A percentile compares a stretch with the other conserved stretches of the same genome.
These are phyloP conservation scores for Drosophila conformis DNA, from an alignment of 2,888 invertebrate genomes.

Conservation along the genomic window DNA sequence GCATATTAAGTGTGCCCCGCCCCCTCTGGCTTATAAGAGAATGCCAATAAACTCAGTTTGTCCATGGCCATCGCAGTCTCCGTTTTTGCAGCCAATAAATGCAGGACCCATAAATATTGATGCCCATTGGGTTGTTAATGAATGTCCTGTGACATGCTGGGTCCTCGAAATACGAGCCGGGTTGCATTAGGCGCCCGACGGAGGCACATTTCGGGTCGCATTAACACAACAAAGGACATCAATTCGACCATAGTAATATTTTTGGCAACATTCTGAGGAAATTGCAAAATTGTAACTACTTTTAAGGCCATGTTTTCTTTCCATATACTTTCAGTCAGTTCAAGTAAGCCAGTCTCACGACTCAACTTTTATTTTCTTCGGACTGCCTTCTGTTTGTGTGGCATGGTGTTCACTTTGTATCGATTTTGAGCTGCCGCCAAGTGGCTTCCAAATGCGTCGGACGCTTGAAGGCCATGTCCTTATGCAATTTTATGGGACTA, in stretches of 20 bases:
- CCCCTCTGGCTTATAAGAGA: slow-evolving; percentile 34
- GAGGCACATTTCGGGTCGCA: neutral
- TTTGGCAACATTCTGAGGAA: neutral
- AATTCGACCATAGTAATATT: slow-evolving; percentile 15
- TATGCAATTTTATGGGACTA: slow-evolving; percentile 9
- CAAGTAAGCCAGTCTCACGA: neutral
- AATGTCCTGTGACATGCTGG: slow-evolving; percentile 19
- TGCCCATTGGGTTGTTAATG: slow-evolving; percentile 49
- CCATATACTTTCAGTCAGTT: neutral
- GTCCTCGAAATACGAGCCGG: neutral
- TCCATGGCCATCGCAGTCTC: slow-evolving; percentile 11
- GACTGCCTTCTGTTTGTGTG: slow-evolving; percentile 8
- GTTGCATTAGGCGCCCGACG: neutral
- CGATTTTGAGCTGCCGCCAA: slow-evolving; percentile 58
- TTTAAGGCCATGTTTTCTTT: slow-evolving; percentile 9
- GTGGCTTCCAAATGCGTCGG: slow-evolving; percentile 21
- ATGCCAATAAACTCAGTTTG: slow-evolving; percentile 28
- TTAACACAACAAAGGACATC: slow-evolving; percentile 1
- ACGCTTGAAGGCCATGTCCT: slow-evolving; percentile 23
- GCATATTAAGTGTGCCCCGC: slow-evolving; percentile 50
- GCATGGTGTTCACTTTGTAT: slow-evolving; percentile 27
- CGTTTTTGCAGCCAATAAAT: slow-evolving; percentile 44
- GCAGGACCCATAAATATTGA: slow-evolving; percentile 57
- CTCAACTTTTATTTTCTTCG: slow-evolving; percentile 6
- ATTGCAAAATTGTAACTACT: neutral